phyloP scores from a whole-genome alignment of 1,140 invertebrate species.

The Patella vulgata region DNA sequence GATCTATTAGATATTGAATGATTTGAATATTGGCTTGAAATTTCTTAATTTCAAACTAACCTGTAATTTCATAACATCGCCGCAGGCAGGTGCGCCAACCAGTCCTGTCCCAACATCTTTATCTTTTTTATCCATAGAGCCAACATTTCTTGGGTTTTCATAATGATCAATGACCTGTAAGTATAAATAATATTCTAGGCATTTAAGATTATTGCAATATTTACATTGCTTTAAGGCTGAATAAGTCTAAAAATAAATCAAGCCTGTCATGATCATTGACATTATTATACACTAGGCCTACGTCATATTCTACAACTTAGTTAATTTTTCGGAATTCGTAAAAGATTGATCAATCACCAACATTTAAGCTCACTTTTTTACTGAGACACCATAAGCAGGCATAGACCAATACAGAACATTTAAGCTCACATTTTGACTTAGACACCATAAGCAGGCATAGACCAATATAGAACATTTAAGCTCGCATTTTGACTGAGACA shows the following conservation, averaged over 20 bases:
- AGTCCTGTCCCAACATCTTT: slow-evolving; percentile 94
- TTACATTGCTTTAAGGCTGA: neutral
- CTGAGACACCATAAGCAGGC: too few relatives aligned
- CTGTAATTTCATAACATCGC: slow-evolving; percentile 99
- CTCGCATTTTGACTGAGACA: too few relatives aligned
- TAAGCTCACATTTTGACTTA: too few relatives aligned
- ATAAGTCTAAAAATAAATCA: neutral
- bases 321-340: neutral
- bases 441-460: too few relatives aligned
- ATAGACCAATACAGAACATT: too few relatives aligned
- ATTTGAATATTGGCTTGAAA: too few relatives aligned
- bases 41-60: too few relatives aligned
- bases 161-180: slow-evolving; percentile 97
- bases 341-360: too few relatives aligned
- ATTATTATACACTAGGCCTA: slow-evolving; percentile 5
- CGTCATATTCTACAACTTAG: neutral
- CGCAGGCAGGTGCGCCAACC: slow-evolving; percentile 98
- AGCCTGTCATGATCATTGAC: neutral
- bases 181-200: neutral
- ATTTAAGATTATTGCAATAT: neutral
- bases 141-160: slow-evolving; percentile 99
- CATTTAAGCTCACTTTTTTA: too few relatives aligned
- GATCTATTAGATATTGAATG: too few relatives aligned
- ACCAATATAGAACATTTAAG: too few relatives aligned
- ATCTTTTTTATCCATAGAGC: slow-evolving; percentile 96